Evolutionary conservation across 2,797 vertebrate genomes (phyloP), one percentile per base, ranked within the genome.

Genomic region (Margarornis squamiger): DNA sequence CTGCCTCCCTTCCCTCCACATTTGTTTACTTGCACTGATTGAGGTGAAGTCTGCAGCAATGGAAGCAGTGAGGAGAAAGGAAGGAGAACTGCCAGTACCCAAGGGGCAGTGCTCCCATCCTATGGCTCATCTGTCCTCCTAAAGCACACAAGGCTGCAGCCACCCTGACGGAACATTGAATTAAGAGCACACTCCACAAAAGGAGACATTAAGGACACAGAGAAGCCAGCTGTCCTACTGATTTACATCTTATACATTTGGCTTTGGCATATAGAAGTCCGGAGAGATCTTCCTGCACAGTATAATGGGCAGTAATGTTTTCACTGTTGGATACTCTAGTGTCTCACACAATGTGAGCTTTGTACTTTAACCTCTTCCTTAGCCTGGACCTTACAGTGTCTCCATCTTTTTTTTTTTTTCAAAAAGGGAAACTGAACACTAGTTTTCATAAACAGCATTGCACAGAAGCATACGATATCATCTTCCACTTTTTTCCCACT

Each of bases 381-480:
- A 68, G 16, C 24, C 24, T 29, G 17, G 23, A 32, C 38, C 55
- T 61, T 57, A 57, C 3, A 55, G 34, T 14, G 26, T n/a, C 32
- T 48, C n/a, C 19, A 27, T 22, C 54, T 78, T 59, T 67, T 41
- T 73, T 90, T 75, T 46, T 73, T 90, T 78, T 85, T 11, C 57
- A 51, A 36, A 63, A 14, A 7, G 8, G 24, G 14, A 93, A 75
- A 46, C 6, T 7, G 22, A 84, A 58, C 26, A 30, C 8, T 34
- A 12, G 21, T 72, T 70, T 43, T 78, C 17, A 68, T 48, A 34
- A 68, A 49, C 8, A 61, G 24, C 14, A 65, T 4, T 27, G 39
- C 30, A 85, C 58, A 76, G 39, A 41, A 85, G 39, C 46, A 20
- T 8, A 78, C 0, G 0, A 4, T 19, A 58, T 3, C 6, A 30